phyloP scores from a whole-genome alignment of 2,888 invertebrate species.

The Apotomis betuletana region DNA sequence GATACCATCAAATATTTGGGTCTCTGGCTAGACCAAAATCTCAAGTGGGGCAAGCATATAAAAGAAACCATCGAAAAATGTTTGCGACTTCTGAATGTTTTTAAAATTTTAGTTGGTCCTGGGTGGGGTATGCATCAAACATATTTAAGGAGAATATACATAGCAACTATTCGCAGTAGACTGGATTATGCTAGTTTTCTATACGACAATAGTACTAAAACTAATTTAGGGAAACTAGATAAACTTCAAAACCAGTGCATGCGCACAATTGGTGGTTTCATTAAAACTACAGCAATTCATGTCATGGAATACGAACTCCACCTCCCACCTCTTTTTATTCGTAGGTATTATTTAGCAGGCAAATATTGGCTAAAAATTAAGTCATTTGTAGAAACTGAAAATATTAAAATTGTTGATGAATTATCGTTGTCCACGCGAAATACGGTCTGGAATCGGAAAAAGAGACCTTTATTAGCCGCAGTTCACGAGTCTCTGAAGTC shows the following conservation, averaged over 20 bases:
- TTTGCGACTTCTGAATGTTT: not conserved
- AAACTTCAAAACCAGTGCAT: slow-evolving; percentile 1
- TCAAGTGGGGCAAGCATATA: slow-evolving; percentile 5
- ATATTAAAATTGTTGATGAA: not conserved
- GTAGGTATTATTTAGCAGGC: not conserved
- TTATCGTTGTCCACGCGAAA: not conserved
- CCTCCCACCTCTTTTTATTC: not conserved
- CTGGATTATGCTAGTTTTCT: not conserved
- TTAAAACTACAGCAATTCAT: slow-evolving; percentile 5
- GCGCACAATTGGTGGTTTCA: slow-evolving; percentile 13
- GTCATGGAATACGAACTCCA: not conserved
- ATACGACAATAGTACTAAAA: not conserved
- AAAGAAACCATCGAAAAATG: not conserved
- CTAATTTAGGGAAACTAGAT: not conserved
- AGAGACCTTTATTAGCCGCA: not conserved
- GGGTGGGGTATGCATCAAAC: not conserved
- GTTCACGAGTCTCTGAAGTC: too few species aligned
- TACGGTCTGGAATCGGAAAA: not conserved
- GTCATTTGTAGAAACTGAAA: not conserved
- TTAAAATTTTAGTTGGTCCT: not conserved
- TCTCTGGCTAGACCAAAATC: not conserved
- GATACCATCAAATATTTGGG: slow-evolving; percentile 3
- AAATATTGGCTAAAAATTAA: slow-evolving; percentile 1
- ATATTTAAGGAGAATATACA: not conserved
- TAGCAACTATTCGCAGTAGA: not conserved